Evolutionary conservation across 2,888 invertebrate genomes (phyloP), one percentile per base, ranked within the genome.

Genomic region (Trichacis sp.): DNA sequence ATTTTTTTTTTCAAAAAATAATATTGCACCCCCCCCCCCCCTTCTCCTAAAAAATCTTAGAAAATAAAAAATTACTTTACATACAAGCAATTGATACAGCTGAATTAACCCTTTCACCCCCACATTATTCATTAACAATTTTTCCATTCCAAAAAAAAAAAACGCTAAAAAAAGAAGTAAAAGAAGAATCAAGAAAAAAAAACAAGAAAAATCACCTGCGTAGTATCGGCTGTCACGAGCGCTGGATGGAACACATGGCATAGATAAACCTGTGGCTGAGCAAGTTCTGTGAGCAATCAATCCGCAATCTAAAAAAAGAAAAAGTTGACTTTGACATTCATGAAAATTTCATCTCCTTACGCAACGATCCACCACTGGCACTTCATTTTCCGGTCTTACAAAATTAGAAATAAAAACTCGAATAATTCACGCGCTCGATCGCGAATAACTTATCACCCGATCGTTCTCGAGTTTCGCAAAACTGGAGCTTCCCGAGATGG

Each of bases 271-370:
- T 59, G 88, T 88, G 40, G 89, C 88, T 46, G 89, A 87, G 82
- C 92, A 92, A 67, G 90, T 89, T 67, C 90, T 87, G 84, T 92
- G 92, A 70, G 90, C 89, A 64, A 91, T 88, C 73, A 91, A 84
- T 57, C 91, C 91, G 83, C 92, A 92, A 77, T 88, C 89, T 90
- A 82, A 72, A 74, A 73, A 61, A 60, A 50, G 49, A 24, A 53
- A 54, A 14, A 46, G 2, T 5, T 33, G 24, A 24, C 24, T 24
- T 24, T 24, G 24, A 24, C 24, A 33, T 33, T 6, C 33, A 33
- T 33, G 33, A 33, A 33, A 33, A 33, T 33, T 33, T 33, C n/a
- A 33, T 33, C 33, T 24, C 24, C 24, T 49, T 42, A 33, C 29
- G 50, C 14, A 51, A 18, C 42, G 18, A 42, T 2, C 38, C 38